Evolutionary conservation across 2,888 invertebrate genomes (phyloP).

Genomic region (Palloptera scutellata): DNA sequence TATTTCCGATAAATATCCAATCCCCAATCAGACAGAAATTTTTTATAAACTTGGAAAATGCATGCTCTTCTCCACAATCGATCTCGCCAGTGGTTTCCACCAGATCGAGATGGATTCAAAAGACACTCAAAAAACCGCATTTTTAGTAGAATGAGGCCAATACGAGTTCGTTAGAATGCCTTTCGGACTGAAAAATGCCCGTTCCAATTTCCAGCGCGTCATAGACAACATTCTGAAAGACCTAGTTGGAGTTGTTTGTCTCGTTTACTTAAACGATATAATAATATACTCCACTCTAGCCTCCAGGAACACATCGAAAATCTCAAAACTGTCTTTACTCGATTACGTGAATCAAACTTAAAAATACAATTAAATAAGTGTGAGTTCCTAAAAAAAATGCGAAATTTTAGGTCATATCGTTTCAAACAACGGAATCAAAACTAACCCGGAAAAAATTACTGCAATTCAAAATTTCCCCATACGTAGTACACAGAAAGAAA

Average conservation of each 20-base stretch:
- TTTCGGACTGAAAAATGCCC: conserved; percentile 35
- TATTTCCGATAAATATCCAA: conserved; percentile 13
- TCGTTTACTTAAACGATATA: conserved; percentile 39
- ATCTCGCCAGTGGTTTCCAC: conserved; percentile 39
- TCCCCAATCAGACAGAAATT: conserved; percentile 21
- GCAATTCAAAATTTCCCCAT: too few species aligned
- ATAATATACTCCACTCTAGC: conserved; percentile 23
- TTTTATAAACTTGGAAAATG: conserved; percentile 44
- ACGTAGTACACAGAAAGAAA: too few species aligned
- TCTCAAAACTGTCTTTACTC: conserved; percentile 45
- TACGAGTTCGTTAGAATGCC: conserved; percentile 39
- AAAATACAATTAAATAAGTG: not conserved
- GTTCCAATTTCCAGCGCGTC: conserved; percentile 32
- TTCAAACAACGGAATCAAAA: too few species aligned
- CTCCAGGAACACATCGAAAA: conserved; percentile 26
- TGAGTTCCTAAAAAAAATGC: too few species aligned
- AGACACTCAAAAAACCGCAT: conserved; percentile 32
- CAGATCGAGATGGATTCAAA: conserved; percentile 13
- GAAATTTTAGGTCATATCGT: too few species aligned
- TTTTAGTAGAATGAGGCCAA: conserved; percentile 36
- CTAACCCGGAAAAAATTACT: too few species aligned
- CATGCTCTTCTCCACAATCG: conserved; percentile 46
- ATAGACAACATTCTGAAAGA: conserved; percentile 44
- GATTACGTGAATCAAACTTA: conserved; percentile 16
- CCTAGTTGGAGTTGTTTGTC: conserved; percentile 36